These are phyloP conservation scores for Phocoena sinus DNA, from an alignment of 2,113 vertebrate species.

Conservation along the genomic window DNA sequence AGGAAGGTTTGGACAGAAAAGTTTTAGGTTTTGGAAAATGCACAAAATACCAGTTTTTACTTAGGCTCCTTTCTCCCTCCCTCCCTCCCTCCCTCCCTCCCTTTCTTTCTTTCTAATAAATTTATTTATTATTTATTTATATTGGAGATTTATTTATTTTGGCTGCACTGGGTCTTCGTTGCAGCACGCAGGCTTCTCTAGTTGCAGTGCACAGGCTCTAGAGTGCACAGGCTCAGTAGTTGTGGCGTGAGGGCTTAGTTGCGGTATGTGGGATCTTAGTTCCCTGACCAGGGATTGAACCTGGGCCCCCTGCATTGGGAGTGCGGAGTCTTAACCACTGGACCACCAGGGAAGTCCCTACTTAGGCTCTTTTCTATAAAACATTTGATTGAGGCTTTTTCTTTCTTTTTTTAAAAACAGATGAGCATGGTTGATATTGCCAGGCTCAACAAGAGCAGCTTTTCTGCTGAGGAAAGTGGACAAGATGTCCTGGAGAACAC, in stretches of 20 bases:
- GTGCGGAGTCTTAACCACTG: too few species aligned
- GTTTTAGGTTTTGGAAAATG: background rate
- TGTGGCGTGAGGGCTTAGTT: too few species aligned
- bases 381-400: background rate
- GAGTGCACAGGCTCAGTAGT: too few species aligned
- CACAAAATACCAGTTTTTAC: background rate
- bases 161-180: too few species aligned
- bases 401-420: slow-evolving; percentile 54
- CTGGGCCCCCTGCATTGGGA: too few species aligned
- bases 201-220: too few species aligned
- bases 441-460: background rate
- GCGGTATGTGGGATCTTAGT: too few species aligned
- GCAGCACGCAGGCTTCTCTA: too few species aligned
- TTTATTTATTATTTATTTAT: too few species aligned
- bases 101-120: background rate
- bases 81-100: background rate
- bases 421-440: background rate
- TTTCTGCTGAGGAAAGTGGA: slow-evolving; percentile 42
- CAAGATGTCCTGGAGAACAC: slow-evolving; percentile 60
- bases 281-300: too few species aligned
- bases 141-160: too few species aligned
- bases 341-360: background rate
- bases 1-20: background rate
- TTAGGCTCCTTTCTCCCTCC: background rate
- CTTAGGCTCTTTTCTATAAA: background rate